A percentile compares a stretch with the other conserved stretches of the same genome.
These are phyloP conservation scores for Calephelis nemesis DNA, from an alignment of 1,140 invertebrate species.

Conservation along the genomic window DNA sequence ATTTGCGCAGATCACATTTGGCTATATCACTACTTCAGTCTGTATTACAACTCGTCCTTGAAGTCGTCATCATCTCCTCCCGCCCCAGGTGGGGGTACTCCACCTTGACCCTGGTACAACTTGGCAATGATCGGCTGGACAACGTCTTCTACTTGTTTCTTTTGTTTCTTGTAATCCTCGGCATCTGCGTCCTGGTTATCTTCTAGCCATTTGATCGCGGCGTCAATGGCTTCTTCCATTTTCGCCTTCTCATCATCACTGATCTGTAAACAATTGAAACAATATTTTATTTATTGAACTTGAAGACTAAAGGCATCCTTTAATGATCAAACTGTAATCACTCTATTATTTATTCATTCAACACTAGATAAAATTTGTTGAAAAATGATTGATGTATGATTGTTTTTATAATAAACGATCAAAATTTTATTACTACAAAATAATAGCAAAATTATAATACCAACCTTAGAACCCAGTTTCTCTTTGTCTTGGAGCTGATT, in stretches of 20 bases:
- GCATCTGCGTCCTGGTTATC: conserved; percentile 96
- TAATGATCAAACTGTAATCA: neutral
- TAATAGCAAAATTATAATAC: conserved; percentile 34
- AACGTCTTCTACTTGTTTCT: conserved; percentile 97
- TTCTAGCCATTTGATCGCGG: conserved; percentile 99
- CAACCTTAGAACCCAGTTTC: conserved; percentile 95
- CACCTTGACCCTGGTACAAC: conserved; percentile 93
- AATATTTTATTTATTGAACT: too few species aligned
- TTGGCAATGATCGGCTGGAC: conserved; percentile 99
- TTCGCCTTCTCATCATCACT: conserved; percentile 95
- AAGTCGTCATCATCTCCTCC: conserved; percentile 88
- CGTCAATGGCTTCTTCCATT: conserved; percentile 97
- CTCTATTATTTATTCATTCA: too few species aligned
- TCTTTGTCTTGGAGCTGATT: conserved; percentile 99
- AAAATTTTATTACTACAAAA: neutral
- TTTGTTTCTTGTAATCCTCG: conserved; percentile 97
- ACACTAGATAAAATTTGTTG: too few species aligned
- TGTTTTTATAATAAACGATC: too few species aligned
- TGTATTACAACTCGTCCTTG: conserved; percentile 92
- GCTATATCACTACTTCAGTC: conserved; percentile 60
- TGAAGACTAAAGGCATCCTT: neutral
- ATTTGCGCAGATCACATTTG: conserved; percentile 60
- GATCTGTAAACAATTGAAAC: conserved; percentile 70
- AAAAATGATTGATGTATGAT: too few species aligned
- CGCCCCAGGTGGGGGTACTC: conserved; percentile 84